Base-by-base conservation (phyloP, 1,140 invertebrate genomes). In the Cydia strobilella region DNA sequence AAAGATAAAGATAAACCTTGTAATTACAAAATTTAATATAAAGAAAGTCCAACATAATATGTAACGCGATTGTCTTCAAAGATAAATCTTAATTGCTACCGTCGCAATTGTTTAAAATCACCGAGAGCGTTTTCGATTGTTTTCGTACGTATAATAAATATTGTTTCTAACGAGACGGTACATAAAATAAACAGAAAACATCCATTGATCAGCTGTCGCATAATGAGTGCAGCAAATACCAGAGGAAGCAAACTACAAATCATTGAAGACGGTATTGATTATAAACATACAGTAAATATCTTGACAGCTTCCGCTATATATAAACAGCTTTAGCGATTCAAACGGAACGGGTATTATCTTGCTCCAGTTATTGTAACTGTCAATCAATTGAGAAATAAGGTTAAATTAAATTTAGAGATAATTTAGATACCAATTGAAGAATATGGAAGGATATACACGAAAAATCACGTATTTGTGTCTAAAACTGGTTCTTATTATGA, bases 151-250 rank as follows among this genome's bases (percentile, higher is more conserved):
- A 59, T 23, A 59, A 59, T 59, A 59, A 59, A 59, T 59, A 59
- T 59, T 59, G 20, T 59, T 23, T 51, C 23, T 59, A 59, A 59
- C 20, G 54, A 23, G 54, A 59, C 18, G 18, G 20, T 12, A 23
- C 54, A 23, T 59, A 59, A 20, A 59, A 59, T 59, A 59, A 59
- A 59, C 54, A 59, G 18, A 59, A 59, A 59, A 59, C 54, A 59
- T 59, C 54, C 54, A 59, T 59, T 59, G 54, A 59, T 23, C 54
- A 59, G 54, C 4, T 15, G 45, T 59, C 20, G 18, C n/a, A 59
- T 59, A 59, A 59, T 59, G 54, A 59, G 54, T 10, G 54, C 18
- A 23, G 54, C 18, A 12, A 59, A 59, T 59, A 59, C 54, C 54
- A 23, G 20, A 59, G 54, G 20, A 51, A 18, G 18, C 48, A 51